phyloP scores from a whole-genome alignment of 2,113 vertebrate genomes.

The Strigops habroptila region DNA sequence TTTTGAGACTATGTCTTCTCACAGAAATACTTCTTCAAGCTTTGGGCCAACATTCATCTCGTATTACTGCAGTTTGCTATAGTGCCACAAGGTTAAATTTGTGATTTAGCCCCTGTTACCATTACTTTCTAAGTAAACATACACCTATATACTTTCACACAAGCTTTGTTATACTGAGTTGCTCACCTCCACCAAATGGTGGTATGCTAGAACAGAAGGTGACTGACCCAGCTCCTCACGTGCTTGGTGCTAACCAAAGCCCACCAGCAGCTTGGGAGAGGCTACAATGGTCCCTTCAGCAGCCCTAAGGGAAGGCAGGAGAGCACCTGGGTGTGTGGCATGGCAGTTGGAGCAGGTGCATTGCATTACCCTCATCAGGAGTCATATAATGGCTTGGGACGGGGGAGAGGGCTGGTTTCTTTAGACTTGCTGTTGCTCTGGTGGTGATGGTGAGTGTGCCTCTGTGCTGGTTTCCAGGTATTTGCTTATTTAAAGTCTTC shows the following conservation, averaged over 20 bases:
- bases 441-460: fast-evolving
- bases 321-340: not conserved
- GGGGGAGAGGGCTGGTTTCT: fast-evolving
- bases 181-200: fast-evolving
- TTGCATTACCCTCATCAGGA: not conserved
- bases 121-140: not conserved
- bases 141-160: fast-evolving
- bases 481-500: not conserved
- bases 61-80: not conserved
- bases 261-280: fast-evolving
- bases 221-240: fast-evolving
- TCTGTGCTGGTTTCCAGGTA: not conserved
- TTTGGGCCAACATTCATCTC: not conserved
- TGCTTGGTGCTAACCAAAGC: not conserved
- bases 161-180: not conserved
- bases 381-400: not conserved
- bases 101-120: not conserved
- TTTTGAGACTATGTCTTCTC: not conserved
- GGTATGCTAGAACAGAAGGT: not conserved
- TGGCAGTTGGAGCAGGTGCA: not conserved
- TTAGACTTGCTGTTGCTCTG: fast-evolving
- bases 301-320: fast-evolving
- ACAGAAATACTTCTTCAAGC: not conserved
- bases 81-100: not conserved
- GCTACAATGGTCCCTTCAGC: fast-evolving